phyloP scores from a whole-genome alignment of 1,140 invertebrate genomes.

The Drosophila insularis region DNA sequence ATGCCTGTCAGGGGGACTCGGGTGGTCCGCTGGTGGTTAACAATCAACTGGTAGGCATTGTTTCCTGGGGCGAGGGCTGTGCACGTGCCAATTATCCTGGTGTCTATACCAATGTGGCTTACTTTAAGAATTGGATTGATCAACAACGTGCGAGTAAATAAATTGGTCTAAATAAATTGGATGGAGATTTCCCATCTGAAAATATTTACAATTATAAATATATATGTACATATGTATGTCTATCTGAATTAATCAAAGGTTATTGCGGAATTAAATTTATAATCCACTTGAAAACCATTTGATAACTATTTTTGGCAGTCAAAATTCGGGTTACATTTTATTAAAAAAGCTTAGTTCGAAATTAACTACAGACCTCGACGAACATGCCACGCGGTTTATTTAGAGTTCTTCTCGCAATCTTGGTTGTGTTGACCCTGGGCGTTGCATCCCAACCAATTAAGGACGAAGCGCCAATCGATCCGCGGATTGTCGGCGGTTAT shows the following conservation, averaged over 20 bases:
- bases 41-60: constrained; percentile 84
- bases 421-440: constrained; percentile 4
- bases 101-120: constrained; percentile 86
- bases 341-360: constrained; percentile 28
- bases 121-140: constrained; percentile 82
- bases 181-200: neutral
- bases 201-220: constrained; percentile 17
- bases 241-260: constrained; percentile 29
- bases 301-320: constrained; percentile 42
- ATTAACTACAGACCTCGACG: neutral
- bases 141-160: constrained; percentile 18
- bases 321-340: neutral
- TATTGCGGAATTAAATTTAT: constrained; percentile 61
- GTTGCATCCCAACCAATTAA: constrained; percentile 39
- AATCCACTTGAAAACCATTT: constrained; percentile 27
- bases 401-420: constrained; percentile 6
- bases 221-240: too few species aligned
- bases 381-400: constrained; percentile 47
- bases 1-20: constrained; percentile 83
- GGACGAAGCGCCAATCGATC: constrained; percentile 23
- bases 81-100: constrained; percentile 85
- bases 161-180: constrained; percentile 2
- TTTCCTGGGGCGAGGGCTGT: constrained; percentile 88
- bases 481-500: constrained; percentile 71
- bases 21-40: constrained; percentile 80